A percentile compares a stretch with the other conserved stretches of the same genome.
Evolutionary conservation across 2,797 vertebrate genomes (phyloP).

Genomic region (Caiman crocodilus): DNA sequence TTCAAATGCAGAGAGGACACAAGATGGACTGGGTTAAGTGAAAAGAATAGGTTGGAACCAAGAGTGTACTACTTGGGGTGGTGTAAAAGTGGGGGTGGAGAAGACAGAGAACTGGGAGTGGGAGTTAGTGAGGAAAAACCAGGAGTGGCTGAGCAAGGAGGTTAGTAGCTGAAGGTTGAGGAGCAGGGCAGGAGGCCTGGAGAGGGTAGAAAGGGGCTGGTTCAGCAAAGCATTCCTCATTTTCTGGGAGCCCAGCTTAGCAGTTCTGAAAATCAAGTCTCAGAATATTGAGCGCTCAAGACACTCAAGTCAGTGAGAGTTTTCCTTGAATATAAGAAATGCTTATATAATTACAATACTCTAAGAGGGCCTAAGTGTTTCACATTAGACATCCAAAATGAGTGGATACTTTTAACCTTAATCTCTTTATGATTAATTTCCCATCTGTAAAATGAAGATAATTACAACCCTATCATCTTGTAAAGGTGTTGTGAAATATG

Average conservation of each 20-base stretch:
- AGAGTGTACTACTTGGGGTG: too few relatives aligned
- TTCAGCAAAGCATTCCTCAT: background rate
- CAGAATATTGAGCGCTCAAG: background rate
- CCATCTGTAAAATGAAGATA: background rate
- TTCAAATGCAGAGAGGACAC: too few relatives aligned
- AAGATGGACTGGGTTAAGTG: too few relatives aligned
- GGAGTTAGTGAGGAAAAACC: too few relatives aligned
- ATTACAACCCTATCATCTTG: background rate
- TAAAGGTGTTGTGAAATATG: background rate
- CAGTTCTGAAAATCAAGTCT: too few relatives aligned
- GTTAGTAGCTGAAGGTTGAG: too few relatives aligned
- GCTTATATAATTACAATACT: background rate
- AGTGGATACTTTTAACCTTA: background rate
- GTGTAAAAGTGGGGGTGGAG: too few relatives aligned
- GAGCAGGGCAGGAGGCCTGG: too few relatives aligned
- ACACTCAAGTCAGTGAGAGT: background rate
- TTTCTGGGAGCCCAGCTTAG: fast-evolving
- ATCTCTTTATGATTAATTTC: background rate
- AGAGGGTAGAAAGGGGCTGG: too few relatives aligned
- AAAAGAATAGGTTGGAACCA: too few relatives aligned
- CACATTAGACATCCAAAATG: background rate
- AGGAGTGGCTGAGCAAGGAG: too few relatives aligned
- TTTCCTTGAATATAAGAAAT: background rate
- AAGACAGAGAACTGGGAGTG: too few relatives aligned
- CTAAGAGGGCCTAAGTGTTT: background rate